Evolutionary conservation across 2,797 vertebrate species (phyloP), one percentile per base, ranked within the genome.

Genomic region (Amphiprion clarkii): DNA sequence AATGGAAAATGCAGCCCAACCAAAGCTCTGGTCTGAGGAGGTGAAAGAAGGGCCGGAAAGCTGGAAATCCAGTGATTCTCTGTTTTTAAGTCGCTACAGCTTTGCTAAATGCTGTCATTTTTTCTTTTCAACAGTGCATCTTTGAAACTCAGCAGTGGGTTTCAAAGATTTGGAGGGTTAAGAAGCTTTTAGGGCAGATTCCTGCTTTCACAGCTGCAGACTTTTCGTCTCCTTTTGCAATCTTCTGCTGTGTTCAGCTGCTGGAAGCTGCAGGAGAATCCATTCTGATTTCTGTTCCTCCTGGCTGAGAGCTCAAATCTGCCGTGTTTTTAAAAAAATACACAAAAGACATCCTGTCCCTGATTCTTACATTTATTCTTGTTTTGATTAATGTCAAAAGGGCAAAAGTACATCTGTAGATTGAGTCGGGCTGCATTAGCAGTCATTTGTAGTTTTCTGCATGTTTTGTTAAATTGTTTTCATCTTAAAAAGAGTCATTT

Each of bases 211-310:
- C 27, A 16, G 14, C 21, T 33, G 31, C 54, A 59, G 27, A 56
- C 48, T 55, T 21, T 13, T 60, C 6, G 39, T 56, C 51, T 71
- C 31, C 65, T 58, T 19, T 21, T n/a, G 17, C 60, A n/a, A 59
- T 16, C 33, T 40, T 21, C 40, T 53, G 55, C 55, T 69, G 39
- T 57, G 53, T 42, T 75, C 23, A 23, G 23, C 23, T 23, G 23
- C 23, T 23, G 23, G 23, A 46, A 76, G 44, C 52, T 21, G 31
- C 4, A 56, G 10, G 46, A 53, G 74, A 23, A 79, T 70, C 57
- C 67, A 44, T 16, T 65, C 36, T 73, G 36, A 72, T 79, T 71
- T 58, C 23, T n/a, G 19, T 42, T 31, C 31, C 31, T 31, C 5
- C 6, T 6, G 31, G 31, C 31, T 31, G 31, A 31, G 31, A 31